phyloP scores from a whole-genome alignment of 2,797 vertebrate species.

The Fistularia commersonii region DNA sequence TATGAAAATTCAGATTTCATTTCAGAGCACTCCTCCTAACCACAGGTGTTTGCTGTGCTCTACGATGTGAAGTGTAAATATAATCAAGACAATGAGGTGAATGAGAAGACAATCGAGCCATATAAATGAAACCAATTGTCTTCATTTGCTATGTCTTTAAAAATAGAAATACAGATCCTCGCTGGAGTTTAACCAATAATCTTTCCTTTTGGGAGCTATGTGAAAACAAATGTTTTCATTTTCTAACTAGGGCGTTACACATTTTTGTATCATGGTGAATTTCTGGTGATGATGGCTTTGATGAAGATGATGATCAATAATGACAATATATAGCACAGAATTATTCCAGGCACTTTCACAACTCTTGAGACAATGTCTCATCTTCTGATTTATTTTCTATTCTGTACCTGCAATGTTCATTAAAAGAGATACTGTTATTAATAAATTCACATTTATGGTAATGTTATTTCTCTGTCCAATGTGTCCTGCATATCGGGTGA shows the following conservation, averaged over 20 bases:
- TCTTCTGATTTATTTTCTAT: constrained; percentile 77
- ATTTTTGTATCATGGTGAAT: constrained; percentile 25
- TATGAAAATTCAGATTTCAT: constrained; percentile 13
- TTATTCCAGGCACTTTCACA: constrained; percentile 89
- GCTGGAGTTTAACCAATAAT: constrained; percentile 9
- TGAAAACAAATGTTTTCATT: constrained; percentile 8
- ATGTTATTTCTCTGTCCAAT: constrained; percentile 31
- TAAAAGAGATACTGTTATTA: constrained; percentile 80
- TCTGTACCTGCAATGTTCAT: constrained; percentile 81
- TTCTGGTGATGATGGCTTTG: constrained; percentile 37
- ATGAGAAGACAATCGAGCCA: constrained; percentile 79
- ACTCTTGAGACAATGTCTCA: constrained; percentile 80
- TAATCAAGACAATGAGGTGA: constrained; percentile 55
- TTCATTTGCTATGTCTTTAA: constrained; percentile 27
- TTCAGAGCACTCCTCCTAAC: constrained; percentile 11
- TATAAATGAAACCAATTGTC: constrained; percentile 52
- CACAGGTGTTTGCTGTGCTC: constrained; percentile 1
- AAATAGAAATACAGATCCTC: neutral
- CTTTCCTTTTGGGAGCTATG: constrained; percentile 21
- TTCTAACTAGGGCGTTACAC: constrained; percentile 19
- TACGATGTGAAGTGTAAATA: constrained; percentile 68
- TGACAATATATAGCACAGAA: constrained; percentile 79
- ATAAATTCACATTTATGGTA: constrained; percentile 73
- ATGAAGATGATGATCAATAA: constrained; percentile 56
- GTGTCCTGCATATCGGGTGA: constrained; percentile 13